A percentile compares a stretch with the other conserved stretches of the same genome.
Conservation (phyloP, 2,797 vertebrate species). For the Scarus forsteni region DNA sequence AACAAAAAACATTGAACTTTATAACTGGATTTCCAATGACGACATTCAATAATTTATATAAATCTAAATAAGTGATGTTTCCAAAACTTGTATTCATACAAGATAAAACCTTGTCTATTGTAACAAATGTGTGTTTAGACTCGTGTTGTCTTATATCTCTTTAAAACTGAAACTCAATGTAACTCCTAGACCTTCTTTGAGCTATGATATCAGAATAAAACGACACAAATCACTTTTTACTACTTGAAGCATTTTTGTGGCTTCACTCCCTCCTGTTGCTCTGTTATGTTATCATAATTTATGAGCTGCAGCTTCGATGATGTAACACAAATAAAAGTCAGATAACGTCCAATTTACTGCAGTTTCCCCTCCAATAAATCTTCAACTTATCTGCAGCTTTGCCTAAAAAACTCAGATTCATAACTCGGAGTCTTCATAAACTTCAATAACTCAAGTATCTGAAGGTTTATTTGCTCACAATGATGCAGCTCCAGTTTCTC, state of each 20-base stretch:
- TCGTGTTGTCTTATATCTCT: no score
- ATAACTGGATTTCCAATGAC: no score
- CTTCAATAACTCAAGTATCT: conserved; percentile 7
- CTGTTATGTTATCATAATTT: neutral
- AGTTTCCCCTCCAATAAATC: conserved; percentile 3
- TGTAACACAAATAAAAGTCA: neutral
- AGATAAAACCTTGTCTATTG: no score
- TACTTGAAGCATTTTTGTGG: neutral
- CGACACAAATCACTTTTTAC: neutral
- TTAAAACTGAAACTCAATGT: no score
- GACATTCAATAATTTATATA: no score
- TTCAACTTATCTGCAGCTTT: neutral
- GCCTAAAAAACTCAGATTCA: neutral
- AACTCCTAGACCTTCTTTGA: neutral
- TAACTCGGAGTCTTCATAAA: neutral
- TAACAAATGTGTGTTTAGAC: no score
- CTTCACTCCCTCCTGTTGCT: neutral
- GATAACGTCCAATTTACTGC: neutral
- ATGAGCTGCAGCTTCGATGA: neutral
- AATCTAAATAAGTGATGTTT: no score
- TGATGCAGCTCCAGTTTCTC: neutral
- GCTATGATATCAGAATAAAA: neutral
- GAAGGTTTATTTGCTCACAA: neutral
- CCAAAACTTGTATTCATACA: no score
- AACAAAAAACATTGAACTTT: no score